Evolutionary conservation across 2,797 vertebrate species (phyloP).

Genomic region (Epinephelus malabaricus): DNA sequence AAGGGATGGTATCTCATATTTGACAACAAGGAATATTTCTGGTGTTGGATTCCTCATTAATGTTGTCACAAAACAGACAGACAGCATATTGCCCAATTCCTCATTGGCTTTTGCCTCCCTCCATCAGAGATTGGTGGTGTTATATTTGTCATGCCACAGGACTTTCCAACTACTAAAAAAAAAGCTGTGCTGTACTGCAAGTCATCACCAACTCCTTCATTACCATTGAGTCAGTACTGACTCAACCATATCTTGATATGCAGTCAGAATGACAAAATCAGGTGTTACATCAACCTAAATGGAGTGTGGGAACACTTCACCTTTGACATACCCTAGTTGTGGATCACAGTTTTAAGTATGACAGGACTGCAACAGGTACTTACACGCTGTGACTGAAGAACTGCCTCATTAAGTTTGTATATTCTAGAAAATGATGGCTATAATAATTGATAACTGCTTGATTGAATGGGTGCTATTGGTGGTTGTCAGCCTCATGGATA

Average conservation of each 20-base stretch:
- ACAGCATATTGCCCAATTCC: background rate
- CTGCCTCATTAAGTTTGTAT: conserved; percentile 38
- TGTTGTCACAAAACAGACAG: conserved; percentile 1
- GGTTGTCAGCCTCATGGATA: too few species aligned
- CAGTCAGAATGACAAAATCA: conserved; percentile 34
- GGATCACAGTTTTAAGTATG: conserved; percentile 19
- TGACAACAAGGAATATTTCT: background rate
- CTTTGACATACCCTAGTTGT: conserved; percentile 32
- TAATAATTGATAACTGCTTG: conserved; percentile 29
- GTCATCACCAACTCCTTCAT: conserved; percentile 37
- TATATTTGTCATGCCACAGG: conserved; percentile 20
- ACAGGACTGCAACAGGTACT: conserved; percentile 32
- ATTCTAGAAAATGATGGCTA: background rate
- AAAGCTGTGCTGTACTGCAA: background rate
- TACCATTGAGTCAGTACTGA: conserved; percentile 31
- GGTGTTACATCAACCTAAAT: conserved; percentile 8
- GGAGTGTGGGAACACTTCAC: conserved; percentile 42
- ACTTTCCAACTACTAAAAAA: conserved; percentile 24
- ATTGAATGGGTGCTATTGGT: too few species aligned
- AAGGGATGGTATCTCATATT: background rate
- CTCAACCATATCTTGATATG: conserved; percentile 26
- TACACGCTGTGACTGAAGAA: conserved; percentile 39
- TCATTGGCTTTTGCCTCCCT: background rate
- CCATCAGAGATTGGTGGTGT: background rate
- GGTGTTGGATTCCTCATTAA: conserved; percentile 3